Base-by-base conservation (phyloP, 1,140 invertebrate species). In the Drosophila insularis region DNA sequence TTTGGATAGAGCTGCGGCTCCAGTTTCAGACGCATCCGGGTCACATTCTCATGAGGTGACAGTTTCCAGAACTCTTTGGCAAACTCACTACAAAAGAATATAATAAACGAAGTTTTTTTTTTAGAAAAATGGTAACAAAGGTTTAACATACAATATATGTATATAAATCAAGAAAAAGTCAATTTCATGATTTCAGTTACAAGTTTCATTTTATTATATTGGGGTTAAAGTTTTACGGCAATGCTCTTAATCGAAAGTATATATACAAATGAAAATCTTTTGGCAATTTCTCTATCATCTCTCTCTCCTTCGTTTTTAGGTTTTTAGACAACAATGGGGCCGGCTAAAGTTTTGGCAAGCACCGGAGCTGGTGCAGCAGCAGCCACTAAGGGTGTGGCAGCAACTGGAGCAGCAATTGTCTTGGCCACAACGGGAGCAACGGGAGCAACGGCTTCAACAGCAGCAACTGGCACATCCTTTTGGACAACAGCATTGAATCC, bases 1-100 rank as follows among this genome's bases (percentile, higher is more conserved):
- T 91, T 91, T 32, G 91, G 90, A 94, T 94, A 92, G 92, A 95
- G 68, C 92, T 93, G 77, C 0, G 93, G 94, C 50, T 94, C 92
- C 56, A 95, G 82, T 77, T 95, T 95, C 1, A 95, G 92, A 17
- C 94, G 92, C 95, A 95, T 95, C 37, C 95, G 92, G 1, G 93
- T 93, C 40, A 93, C 93, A 81, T 95, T 95, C 77, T 95, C 95
- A 72, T 95, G 93, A 40, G 93, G 93, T 2, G 94, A 95, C 4
- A 95, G 87, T 72, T 94, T 94, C 95, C 93, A 94, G 69, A 93
- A 92, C 50, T 92, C 84, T 23, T 91, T 82, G 2, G 68, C 59
- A 5, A 69, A 17, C 1, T 71, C 74, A 3, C 92, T 93, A 70
- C 4, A 91, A 87, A 32, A 6, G 11, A 7, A 4, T 2, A 11